Evolutionary conservation across 2,113 vertebrate genomes (phyloP).

Genomic region (Pao palembangensis): DNA sequence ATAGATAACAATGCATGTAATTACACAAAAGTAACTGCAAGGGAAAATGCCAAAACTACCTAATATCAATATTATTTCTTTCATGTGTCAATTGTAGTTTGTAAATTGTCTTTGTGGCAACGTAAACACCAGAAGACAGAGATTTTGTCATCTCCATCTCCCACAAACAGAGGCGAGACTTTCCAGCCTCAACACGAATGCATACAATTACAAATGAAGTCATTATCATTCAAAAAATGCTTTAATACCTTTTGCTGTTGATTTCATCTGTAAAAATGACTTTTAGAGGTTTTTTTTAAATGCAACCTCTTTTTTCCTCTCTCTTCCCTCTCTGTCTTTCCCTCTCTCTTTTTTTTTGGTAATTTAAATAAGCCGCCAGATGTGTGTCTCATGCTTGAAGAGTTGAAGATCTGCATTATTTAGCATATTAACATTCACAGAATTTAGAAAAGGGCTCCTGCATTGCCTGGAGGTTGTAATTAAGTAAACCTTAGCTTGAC

Average conservation of each 20-base stretch:
- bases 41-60: too few species aligned
- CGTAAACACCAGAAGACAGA: too few species aligned
- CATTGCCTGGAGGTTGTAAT: slow-evolving; percentile 99
- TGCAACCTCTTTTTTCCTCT: slow-evolving; percentile 46
- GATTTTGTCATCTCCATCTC: slow-evolving; percentile 26
- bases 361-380: slow-evolving; percentile 99
- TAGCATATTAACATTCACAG: slow-evolving; percentile 99
- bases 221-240: slow-evolving; percentile 28
- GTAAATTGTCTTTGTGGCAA: too few species aligned
- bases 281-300: slow-evolving; percentile 82
- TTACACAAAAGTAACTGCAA: too few species aligned
- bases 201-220: slow-evolving; percentile 83
- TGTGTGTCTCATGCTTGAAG: slow-evolving; percentile 99
- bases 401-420: slow-evolving; percentile 99
- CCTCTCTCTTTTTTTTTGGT: slow-evolving; percentile 72
- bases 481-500: slow-evolving; percentile 99
- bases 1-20: too few species aligned
- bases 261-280: slow-evolving; percentile 88
- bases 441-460: slow-evolving; percentile 99
- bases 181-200: slow-evolving; percentile 69
- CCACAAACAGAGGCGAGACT: slow-evolving; percentile 65
- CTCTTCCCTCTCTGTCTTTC: slow-evolving; percentile 54
- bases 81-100: too few species aligned
- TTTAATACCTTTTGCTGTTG: slow-evolving; percentile 87
- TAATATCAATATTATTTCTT: too few species aligned